Base-by-base conservation (phyloP, 1,140 invertebrate genomes). In the Sarcophaga bullata region DNA sequence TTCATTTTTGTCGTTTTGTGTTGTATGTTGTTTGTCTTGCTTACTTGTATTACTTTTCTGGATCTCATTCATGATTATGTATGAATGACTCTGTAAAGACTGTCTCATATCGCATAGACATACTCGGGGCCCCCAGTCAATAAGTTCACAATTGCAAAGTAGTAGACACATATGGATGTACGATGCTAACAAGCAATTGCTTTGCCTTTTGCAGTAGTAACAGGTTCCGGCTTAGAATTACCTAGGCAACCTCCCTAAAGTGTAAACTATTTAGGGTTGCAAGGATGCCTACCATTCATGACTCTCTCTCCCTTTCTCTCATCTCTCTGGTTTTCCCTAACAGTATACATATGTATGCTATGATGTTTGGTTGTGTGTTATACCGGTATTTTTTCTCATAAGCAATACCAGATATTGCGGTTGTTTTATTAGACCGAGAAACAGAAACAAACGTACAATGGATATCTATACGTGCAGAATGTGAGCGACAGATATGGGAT, bases 331-430 rank as follows among this genome's bases (percentile, higher is more conserved):
- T n/a, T n/a, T n/a, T n/a, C n/a, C n/a, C n/a, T n/a, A n/a, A n/a
- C n/a, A n/a, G n/a, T n/a, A n/a, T n/a, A n/a, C 10, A 15, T 54
- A 54, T 54, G 5, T 54, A 4, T 54, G 52, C 15, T 17, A 17
- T 62, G 6, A 17, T 5, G n/a, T 8, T 62, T 13, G 58, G 8
- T 7, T 5, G 62, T 68, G 62, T 68, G 25, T 37, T 68, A 52
- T 1, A 19, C 62, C 17, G 17, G 62, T 68, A 19, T 68, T 17
- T 68, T n/a, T 68, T 68, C 17, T 68, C 62, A 68, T 68, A 68
- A 68, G 62, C 62, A 17, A 68, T 68, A 78, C 75, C 48, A 50
- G n/a, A 19, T 48, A 78, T 78, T 78, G 75, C 75, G 75, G 75
- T 52, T 78, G 17, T 78, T 50, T 19, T 78, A 78, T 78, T 78